Percentiles rank a stretch among this genome's conserved stretches.
Conservation (phyloP, 2,113 vertebrate species). For the Platichthys flesus region DNA sequence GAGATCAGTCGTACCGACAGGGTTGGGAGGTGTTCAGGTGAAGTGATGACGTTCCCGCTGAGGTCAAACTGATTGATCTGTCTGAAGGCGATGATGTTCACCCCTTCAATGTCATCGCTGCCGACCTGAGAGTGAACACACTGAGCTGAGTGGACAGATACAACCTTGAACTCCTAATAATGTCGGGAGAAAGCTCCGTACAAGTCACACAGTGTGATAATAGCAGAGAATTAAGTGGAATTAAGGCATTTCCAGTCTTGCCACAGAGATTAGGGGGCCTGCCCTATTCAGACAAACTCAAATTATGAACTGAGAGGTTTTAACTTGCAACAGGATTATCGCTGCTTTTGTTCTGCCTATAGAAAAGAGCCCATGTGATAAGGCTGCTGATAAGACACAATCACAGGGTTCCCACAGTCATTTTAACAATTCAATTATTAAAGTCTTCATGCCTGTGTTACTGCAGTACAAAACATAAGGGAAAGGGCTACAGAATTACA, state of each 20-base stretch:
- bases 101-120: slow-evolving; percentile 89
- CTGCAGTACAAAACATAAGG: background rate
- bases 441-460: slow-evolving; percentile 9
- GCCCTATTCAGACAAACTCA: slow-evolving; percentile 55
- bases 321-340: slow-evolving; percentile 59
- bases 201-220: slow-evolving; percentile 59
- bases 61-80: slow-evolving; percentile 98
- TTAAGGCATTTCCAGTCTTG: slow-evolving; percentile 60
- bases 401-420: slow-evolving; percentile 67
- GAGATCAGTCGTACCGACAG: slow-evolving; percentile 86
- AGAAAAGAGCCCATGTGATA: slow-evolving; percentile 58
- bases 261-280: slow-evolving; percentile 53
- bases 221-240: slow-evolving; percentile 66
- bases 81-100: slow-evolving; percentile 96
- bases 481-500: slow-evolving; percentile 1
- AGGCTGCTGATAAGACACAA: slow-evolving; percentile 58
- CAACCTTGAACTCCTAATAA: background rate
- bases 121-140: slow-evolving; percentile 84
- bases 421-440: slow-evolving; percentile 54
- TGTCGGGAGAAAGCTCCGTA: slow-evolving; percentile 30
- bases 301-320: slow-evolving; percentile 64
- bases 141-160: slow-evolving; percentile 38
- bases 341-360: slow-evolving; percentile 61
- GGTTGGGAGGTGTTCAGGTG: slow-evolving; percentile 91
- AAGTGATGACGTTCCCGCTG: slow-evolving; percentile 94